Evolutionary conservation across 2,888 invertebrate genomes (phyloP).

Genomic region (Agrypnus murinus): DNA sequence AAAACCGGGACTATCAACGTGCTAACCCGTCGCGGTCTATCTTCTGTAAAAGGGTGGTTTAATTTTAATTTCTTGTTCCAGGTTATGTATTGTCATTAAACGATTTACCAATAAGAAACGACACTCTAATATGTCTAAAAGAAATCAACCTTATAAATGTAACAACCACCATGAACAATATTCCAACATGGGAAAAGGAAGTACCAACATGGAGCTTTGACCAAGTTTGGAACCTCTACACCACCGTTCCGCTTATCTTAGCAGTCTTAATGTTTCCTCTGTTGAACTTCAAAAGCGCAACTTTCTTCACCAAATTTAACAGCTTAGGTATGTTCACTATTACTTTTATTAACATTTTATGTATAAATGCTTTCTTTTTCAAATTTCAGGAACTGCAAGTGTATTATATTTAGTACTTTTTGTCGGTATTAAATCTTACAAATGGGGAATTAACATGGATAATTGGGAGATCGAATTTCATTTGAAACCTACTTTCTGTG

Average conservation of each 20-base stretch:
- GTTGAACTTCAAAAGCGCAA: slow-evolving; percentile 88
- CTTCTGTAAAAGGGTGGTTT: too few species aligned
- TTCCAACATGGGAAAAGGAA: background rate
- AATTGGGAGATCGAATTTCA: slow-evolving; percentile 67
- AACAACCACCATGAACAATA: background rate
- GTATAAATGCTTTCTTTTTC: slow-evolving; percentile 44
- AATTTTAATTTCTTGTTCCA: too few species aligned
- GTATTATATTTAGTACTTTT: slow-evolving; percentile 86
- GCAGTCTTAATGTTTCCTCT: slow-evolving; percentile 86
- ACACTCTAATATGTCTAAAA: slow-evolving; percentile 65
- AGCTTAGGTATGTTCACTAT: slow-evolving; percentile 83
- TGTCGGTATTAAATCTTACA: slow-evolving; percentile 81
- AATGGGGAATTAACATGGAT: slow-evolving; percentile 85
- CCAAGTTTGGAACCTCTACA: slow-evolving; percentile 80
- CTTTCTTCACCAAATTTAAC: slow-evolving; percentile 95
- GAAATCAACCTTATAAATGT: slow-evolving; percentile 46
- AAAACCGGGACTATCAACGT: too few species aligned
- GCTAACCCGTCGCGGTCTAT: too few species aligned
- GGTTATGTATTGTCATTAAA: slow-evolving; percentile 49
- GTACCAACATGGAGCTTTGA: slow-evolving; percentile 55
- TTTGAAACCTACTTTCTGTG: slow-evolving; percentile 78
- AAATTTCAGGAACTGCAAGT: slow-evolving; percentile 87
- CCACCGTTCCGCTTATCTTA: slow-evolving; percentile 88
- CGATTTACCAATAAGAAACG: slow-evolving; percentile 35
- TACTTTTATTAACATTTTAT: too few species aligned